phyloP scores from a whole-genome alignment of 2,113 vertebrate species.

The Manacus vitellinus region DNA sequence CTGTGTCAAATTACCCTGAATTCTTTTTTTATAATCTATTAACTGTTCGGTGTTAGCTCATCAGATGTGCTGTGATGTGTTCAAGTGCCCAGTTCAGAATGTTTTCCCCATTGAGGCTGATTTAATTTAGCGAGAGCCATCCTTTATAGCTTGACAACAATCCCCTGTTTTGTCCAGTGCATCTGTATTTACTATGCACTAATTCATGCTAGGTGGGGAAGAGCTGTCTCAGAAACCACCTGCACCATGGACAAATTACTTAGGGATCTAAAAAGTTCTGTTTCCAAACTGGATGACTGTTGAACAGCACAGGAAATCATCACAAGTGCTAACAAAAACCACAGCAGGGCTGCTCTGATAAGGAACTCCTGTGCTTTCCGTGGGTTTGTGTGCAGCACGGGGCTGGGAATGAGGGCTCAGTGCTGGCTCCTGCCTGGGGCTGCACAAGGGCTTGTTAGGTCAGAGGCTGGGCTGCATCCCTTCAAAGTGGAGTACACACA shows the following conservation, averaged over 20 bases:
- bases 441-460: neutral
- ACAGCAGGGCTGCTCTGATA: neutral
- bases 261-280: neutral
- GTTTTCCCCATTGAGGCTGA: neutral
- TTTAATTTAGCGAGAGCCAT: neutral
- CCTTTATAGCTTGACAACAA: neutral
- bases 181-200: neutral
- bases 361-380: fast-evolving
- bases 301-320: neutral
- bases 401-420: neutral
- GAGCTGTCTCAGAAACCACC: neutral
- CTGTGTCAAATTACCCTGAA: neutral
- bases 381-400: neutral
- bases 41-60: neutral
- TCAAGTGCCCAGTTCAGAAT: neutral
- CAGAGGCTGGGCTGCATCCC: neutral
- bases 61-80: neutral
- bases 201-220: neutral
- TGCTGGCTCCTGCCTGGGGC: fast-evolving
- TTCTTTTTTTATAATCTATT: neutral
- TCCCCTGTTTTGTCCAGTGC: neutral
- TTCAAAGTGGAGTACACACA: neutral
- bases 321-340: fast-evolving
- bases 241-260: neutral
- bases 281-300: neutral